phyloP scores from a whole-genome alignment of 2,797 vertebrate species.

The Gadopsis marmoratus region DNA sequence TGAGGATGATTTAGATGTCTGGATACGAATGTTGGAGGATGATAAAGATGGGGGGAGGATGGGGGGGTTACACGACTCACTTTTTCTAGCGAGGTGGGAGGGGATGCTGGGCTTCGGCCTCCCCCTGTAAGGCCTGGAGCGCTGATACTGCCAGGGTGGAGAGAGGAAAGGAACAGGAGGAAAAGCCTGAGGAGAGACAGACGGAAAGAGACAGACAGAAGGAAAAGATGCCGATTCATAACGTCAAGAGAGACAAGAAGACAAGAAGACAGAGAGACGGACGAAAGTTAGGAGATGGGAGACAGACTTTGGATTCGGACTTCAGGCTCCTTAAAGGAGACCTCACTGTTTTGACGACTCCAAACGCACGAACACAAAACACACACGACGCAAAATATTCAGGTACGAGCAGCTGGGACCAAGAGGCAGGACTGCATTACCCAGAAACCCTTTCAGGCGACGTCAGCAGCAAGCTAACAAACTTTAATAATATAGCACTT shows the following conservation, averaged over 20 bases:
- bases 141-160: conserved; percentile 95
- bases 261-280: neutral
- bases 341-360: neutral
- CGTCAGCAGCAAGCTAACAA: neutral
- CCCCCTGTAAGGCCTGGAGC: conserved; percentile 83
- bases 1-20: no score
- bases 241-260: neutral
- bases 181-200: conserved; percentile 87
- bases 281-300: no score
- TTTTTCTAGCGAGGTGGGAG: conserved; percentile 90
- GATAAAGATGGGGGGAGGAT: neutral
- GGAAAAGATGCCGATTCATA: neutral
- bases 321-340: neutral
- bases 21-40: neutral
- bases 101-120: conserved; percentile 75
- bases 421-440: neutral
- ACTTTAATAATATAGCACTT: neutral
- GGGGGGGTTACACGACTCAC: conserved; percentile 86
- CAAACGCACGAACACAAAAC: neutral
- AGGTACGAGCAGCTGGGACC: neutral
- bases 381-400: neutral
- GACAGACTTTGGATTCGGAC: neutral
- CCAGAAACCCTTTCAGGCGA: conserved; percentile 17
- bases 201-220: neutral
- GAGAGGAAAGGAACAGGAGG: conserved; percentile 93